phyloP scores from a whole-genome alignment of 2,888 invertebrate genomes.

The Xestia rhomboidea region DNA sequence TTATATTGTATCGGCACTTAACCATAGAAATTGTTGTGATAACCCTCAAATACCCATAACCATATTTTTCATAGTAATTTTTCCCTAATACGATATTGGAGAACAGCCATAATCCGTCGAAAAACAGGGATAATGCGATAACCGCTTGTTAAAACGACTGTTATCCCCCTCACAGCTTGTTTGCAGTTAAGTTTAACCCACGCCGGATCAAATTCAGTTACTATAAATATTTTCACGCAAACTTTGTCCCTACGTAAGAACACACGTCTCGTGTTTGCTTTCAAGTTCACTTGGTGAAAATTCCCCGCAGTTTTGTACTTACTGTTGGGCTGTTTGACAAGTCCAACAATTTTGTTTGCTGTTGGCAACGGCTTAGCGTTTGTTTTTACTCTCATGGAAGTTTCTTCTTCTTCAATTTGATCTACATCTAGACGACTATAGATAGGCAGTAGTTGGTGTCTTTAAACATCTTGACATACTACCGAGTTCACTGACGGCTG shows the following conservation, averaged over 20 bases:
- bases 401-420: not conserved
- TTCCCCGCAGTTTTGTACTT: slow-evolving; percentile 43
- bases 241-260: slow-evolving; percentile 68
- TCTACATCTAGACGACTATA: not conserved
- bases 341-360: not conserved
- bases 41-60: slow-evolving; percentile 36
- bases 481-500: no score
- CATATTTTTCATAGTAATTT: slow-evolving; percentile 38
- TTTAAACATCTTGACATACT: not conserved
- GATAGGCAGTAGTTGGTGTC: not conserved
- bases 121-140: slow-evolving; percentile 52
- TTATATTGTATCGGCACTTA: slow-evolving; percentile 36
- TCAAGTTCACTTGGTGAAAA: slow-evolving; percentile 70
- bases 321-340: slow-evolving; percentile 32
- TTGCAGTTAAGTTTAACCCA: slow-evolving; percentile 71
- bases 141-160: slow-evolving; percentile 61
- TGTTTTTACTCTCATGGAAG: not conserved
- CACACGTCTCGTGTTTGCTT: slow-evolving; percentile 71
- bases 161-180: slow-evolving; percentile 64
- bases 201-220: slow-evolving; percentile 75
- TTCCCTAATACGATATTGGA: slow-evolving; percentile 32
- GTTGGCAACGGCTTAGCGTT: not conserved
- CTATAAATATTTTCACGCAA: slow-evolving; percentile 78
- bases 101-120: slow-evolving; percentile 31
- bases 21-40: slow-evolving; percentile 20